These are phyloP conservation scores for Rhagonycha lutea DNA, from an alignment of 2,888 invertebrate species.

Conservation along the genomic window DNA sequence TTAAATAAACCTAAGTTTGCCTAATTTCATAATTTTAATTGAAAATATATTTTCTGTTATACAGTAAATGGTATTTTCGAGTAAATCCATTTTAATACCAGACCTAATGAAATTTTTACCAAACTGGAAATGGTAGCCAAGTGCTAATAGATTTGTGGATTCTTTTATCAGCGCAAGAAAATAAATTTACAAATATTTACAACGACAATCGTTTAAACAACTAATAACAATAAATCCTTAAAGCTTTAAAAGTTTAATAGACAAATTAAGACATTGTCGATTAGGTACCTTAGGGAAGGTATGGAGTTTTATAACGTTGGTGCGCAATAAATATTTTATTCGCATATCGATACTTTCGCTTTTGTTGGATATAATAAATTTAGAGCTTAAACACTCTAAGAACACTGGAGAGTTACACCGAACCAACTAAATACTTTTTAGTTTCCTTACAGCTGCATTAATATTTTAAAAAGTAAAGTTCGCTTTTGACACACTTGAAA, in stretches of 20 bases:
- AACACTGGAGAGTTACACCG: conserved; percentile 6
- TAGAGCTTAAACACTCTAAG: conserved; percentile 2
- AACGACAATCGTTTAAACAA: background rate
- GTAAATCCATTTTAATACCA: background rate
- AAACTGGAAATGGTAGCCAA: background rate
- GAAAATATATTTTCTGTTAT: background rate
- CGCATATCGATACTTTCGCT: conserved; percentile 5
- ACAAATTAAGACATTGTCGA: background rate
- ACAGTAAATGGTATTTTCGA: background rate
- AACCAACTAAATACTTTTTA: conserved; percentile 12
- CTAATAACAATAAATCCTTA: background rate
- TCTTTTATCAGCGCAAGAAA: background rate
- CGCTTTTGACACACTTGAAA: conserved; percentile 12
- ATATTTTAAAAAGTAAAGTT: conserved; percentile 19
- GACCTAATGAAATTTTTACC: background rate
- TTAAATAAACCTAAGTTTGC: background rate
- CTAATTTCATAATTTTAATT: background rate
- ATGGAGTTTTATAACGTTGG: background rate
- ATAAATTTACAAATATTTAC: background rate
- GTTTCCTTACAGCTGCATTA: conserved; percentile 10
- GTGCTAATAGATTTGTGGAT: background rate
- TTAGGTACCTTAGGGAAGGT: background rate
- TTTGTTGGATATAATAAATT: conserved; percentile 8
- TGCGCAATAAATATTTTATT: background rate
- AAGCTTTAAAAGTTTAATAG: background rate